Conservation (phyloP, 2,888 invertebrate species). For the Steromphala cineraria region DNA sequence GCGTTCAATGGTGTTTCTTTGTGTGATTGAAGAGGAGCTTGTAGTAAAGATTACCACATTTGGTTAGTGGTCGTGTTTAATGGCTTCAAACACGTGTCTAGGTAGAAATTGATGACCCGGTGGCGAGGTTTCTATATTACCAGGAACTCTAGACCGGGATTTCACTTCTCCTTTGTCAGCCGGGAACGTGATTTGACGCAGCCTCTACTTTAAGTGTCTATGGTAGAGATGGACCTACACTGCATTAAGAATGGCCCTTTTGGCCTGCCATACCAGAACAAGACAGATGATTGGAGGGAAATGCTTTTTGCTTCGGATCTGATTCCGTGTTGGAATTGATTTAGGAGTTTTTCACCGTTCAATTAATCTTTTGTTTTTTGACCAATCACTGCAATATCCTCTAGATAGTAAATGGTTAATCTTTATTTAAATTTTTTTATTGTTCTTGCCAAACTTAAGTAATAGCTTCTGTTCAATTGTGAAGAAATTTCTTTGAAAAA, state of each 20-base stretch:
- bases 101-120: neutral
- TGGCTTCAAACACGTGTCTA: neutral
- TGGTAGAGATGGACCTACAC: neutral
- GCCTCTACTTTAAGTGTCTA: neutral
- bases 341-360: too few species aligned
- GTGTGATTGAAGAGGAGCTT: neutral
- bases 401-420: too few species aligned
- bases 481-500: too few species aligned
- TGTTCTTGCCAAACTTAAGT: too few species aligned
- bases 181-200: neutral
- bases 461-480: too few species aligned
- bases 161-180: neutral
- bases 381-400: too few species aligned
- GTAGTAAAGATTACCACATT: neutral
- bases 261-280: neutral
- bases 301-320: neutral
- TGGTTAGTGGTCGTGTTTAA: neutral
- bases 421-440: too few species aligned
- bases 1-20: neutral
- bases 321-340: too few species aligned
- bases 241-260: neutral
- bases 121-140: too few species aligned
- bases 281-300: neutral
- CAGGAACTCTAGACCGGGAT: neutral
- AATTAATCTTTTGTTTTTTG: too few species aligned